Evolutionary conservation across 2,888 invertebrate genomes (phyloP), one percentile per base, ranked within the genome.

Genomic region (Thera britannica): DNA sequence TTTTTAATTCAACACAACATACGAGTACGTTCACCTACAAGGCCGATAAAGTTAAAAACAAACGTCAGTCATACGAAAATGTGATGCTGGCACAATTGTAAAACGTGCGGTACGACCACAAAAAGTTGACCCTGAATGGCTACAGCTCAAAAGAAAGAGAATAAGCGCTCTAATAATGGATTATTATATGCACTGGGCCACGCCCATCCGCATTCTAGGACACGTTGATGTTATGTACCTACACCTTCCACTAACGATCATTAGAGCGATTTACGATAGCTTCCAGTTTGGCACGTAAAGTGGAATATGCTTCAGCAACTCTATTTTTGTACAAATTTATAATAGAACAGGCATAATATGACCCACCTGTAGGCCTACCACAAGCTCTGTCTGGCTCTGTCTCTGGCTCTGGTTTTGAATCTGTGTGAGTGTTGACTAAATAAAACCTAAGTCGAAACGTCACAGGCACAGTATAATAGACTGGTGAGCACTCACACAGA

Each of bases 141-240:
- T 88, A 87, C 88, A 87, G 81, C 78, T 83, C 79, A 72, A 79
- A 83, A 77, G 77, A 77, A 84, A 84, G 86, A 83, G 84, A 86
- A 84, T 80, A 79, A 75, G 70, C 77, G 74, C 75, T 83, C 79
- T 83, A 82, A 84, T 84, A 83, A 83, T 82, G 82, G 80, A 84
- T 80, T 81, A 84, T 63, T 71, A 70, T 61, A 85, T 80, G 81
- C 80, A 82, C 74, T 79, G 76, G 41, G 75, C 83, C 85, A 82
- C 88, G 80, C 87, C 85, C 79, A 74, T 67, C 72, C 81, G 79
- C 87, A 90, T 90, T 88, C 85, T 88, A 72, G 85, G 77, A 83
- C 88, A 86, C 80, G 79, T 83, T 84, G 82, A 84, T 84, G 83
- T 82, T 85, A 83, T 78, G 77, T 81, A 81, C 74, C 67, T 74